Evolutionary conservation across 37 sponge, comb jelly and placozoan species (phyloP), one percentile per base, ranked within the genome.

Genomic region (Theonella swinhoei): DNA sequence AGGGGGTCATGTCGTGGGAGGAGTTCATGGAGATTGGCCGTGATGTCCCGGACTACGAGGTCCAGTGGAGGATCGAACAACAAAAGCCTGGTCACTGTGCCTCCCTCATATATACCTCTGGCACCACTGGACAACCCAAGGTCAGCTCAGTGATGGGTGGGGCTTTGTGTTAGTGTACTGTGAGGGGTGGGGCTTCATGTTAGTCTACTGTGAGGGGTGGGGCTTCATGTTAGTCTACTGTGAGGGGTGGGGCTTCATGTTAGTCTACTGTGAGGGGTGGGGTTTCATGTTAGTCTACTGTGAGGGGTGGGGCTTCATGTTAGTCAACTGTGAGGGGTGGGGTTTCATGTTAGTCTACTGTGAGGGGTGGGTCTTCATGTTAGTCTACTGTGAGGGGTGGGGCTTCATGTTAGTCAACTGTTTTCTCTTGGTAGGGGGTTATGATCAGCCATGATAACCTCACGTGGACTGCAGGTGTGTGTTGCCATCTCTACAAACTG

Each of bases 401-500:
- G n/a, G n/a, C n/a, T n/a, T n/a, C n/a, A n/a, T n/a, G n/a, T n/a
- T n/a, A n/a, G n/a, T n/a, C n/a, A n/a, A n/a, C n/a, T n/a, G n/a
- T n/a, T n/a, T n/a, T n/a, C n/a, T n/a, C n/a, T n/a, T 69, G 62
- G 31, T 72, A 95, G 91, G 98, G 93, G 26, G 98, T 95, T 28
- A 97, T 97, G 98, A 75, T 92, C 32, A 85, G 87, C 71, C 98
- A 97, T 68, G 98, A 97, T 75, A 97, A 97, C 80, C 37, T 92
- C 77, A 92, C 91, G 0, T 97, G 97, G 97, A 94, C 94, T 24
- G 80, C 92, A n/a, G 70, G 69, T 2, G 91, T 91, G 22, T 87
- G 90, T 64, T 62, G 76, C 42, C 63, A 60, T 0, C 70, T 88
- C 64, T 92, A 86, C 42, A 68, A 78, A 19, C 80, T 96, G 0